Conservation (phyloP, 2,113 vertebrate genomes). For the Pipa parva region DNA sequence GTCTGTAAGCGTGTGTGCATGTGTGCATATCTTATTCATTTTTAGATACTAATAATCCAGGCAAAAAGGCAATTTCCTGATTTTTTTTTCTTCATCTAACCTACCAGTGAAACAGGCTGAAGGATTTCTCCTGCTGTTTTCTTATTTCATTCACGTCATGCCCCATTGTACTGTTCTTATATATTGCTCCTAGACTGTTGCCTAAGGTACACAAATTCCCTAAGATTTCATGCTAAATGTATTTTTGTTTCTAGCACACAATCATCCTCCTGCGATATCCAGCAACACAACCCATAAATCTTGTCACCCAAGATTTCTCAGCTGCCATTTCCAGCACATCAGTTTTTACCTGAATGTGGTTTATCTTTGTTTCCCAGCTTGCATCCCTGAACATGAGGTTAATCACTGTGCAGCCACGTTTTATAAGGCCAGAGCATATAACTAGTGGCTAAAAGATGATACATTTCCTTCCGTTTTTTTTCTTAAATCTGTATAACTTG, state of each 20-base stretch:
- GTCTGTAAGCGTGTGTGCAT: too few species aligned
- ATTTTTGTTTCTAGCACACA: constrained; percentile 20
- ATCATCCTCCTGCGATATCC: constrained; percentile 11
- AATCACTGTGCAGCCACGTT: constrained; percentile 32
- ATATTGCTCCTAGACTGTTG: constrained; percentile 1
- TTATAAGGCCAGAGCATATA: constrained; percentile 10
- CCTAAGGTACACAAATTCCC: constrained; percentile 10
- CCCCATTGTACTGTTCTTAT: constrained; percentile 5
- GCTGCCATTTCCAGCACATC: constrained; percentile 33
- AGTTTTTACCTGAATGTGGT: constrained; percentile 29
- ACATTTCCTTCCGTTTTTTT: background rate
- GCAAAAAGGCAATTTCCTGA: background rate
- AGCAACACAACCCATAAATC: constrained; percentile 34
- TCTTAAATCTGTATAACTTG: background rate
- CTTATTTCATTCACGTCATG: constrained; percentile 11
- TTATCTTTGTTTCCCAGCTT: constrained; percentile 43
- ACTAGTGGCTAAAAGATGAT: constrained; percentile 1
- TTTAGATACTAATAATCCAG: background rate
- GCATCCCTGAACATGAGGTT: constrained; percentile 38
- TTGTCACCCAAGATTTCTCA: constrained; percentile 34
- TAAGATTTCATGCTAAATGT: constrained; percentile 19
- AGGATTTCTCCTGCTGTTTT: constrained; percentile 3
- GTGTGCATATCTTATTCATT: background rate
- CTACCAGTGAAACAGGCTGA: background rate
- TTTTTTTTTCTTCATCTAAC: background rate